Conservation (phyloP, 2,113 vertebrate genomes). For the Crotalus helleri region DNA sequence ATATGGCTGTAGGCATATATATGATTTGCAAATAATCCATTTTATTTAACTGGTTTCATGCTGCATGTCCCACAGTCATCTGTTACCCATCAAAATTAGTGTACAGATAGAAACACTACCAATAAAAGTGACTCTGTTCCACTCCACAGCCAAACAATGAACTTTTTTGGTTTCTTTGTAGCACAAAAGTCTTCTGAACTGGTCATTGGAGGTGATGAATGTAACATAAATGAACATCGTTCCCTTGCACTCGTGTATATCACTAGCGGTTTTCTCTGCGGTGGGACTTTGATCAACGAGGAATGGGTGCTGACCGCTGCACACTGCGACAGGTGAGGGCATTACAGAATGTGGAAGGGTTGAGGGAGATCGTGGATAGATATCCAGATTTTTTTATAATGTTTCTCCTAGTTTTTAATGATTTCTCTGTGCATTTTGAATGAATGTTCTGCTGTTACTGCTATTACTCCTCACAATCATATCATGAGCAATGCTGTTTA, state of each 20-base stretch:
- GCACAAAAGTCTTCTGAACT: neutral
- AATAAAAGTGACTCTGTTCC: neutral
- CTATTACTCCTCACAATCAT: neutral
- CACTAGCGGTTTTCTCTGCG: neutral
- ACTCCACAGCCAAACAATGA: no score
- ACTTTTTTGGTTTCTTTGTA: neutral
- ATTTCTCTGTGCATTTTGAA: neutral
- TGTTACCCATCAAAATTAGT: no score
- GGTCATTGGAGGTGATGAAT: neutral
- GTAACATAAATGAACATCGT: neutral
- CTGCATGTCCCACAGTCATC: no score
- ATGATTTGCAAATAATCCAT: no score
- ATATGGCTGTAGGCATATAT: neutral
- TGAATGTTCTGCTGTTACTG: neutral
- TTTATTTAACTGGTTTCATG: no score
- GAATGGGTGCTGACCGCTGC: constrained; percentile 7
- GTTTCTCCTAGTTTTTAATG: neutral
- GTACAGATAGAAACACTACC: neutral
- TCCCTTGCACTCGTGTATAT: neutral
- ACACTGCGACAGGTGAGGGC: neutral
- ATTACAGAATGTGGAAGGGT: neutral
- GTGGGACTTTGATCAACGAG: neutral
- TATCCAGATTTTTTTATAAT: neutral
- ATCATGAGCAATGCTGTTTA: neutral
- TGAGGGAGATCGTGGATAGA: neutral